Percentiles rank a stretch among this genome's conserved stretches.
Conservation (phyloP, 2,113 vertebrate species). For the Eidolon helvum region DNA sequence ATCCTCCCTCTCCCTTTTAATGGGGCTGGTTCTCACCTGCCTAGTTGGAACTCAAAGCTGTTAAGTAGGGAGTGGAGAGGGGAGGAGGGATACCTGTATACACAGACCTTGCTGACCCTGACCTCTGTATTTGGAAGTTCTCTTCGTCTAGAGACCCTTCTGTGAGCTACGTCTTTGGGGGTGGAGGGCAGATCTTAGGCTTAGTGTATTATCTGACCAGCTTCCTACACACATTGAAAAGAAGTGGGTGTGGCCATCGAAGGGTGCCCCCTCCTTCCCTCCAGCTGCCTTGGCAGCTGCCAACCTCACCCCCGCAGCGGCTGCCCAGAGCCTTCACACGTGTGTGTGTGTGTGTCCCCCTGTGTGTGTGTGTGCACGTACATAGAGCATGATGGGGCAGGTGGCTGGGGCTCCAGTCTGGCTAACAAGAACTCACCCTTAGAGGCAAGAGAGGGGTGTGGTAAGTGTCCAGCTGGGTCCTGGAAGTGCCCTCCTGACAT, state of each 20-base stretch:
- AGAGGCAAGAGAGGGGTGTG: neutral
- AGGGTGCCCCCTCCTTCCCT: neutral
- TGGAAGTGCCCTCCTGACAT: conserved; percentile 1
- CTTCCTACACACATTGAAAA: conserved; percentile 42
- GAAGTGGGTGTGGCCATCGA: neutral
- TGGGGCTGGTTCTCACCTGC: conserved; percentile 53
- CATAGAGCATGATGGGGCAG: neutral
- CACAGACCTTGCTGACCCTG: neutral
- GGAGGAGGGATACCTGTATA: neutral
- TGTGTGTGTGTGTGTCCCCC: neutral
- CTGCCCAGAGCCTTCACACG: conserved; percentile 59
- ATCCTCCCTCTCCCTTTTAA: conserved; percentile 42
- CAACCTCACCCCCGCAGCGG: conserved; percentile 59
- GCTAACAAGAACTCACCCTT: neutral
- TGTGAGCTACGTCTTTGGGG: neutral
- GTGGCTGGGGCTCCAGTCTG: conserved; percentile 30
- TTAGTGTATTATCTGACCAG: conserved; percentile 40
- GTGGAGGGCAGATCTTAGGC: neutral
- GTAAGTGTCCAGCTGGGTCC: neutral
- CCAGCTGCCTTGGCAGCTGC: conserved; percentile 70
- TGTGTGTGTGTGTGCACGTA: neutral
- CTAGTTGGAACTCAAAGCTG: conserved; percentile 5
- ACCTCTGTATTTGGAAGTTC: neutral
- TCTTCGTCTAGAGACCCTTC: conserved; percentile 14
- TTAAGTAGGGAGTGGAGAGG: neutral